Percentiles rank a stretch among this genome's conserved stretches.
phyloP scores from a whole-genome alignment of 1,140 invertebrate species.

The Nomia melanderi region DNA sequence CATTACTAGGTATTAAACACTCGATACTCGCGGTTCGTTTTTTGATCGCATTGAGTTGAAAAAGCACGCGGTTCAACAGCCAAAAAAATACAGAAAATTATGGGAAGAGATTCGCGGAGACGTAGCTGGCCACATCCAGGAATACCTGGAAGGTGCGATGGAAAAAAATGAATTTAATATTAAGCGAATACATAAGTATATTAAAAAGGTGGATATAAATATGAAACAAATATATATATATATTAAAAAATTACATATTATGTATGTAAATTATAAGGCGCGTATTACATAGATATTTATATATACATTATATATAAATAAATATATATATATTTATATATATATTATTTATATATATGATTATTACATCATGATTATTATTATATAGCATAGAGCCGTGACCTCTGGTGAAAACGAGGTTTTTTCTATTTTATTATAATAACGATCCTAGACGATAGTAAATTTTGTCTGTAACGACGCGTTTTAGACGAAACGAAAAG shows the following conservation, averaged over 20 bases:
- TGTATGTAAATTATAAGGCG: conserved; percentile 63
- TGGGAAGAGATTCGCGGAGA: conserved; percentile 15
- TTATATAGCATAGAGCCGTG: conserved; percentile 53
- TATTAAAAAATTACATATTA: conserved; percentile 53
- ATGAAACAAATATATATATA: conserved; percentile 50
- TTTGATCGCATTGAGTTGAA: conserved; percentile 33
- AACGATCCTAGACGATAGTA: conserved; percentile 58
- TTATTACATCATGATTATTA: conserved; percentile 49
- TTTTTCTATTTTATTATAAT: conserved; percentile 74
- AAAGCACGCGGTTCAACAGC: conserved; percentile 35
- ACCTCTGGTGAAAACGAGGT: conserved; percentile 58
- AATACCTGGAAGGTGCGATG: conserved; percentile 56
- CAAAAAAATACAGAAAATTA: conserved; percentile 10
- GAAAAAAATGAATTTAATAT: conserved; percentile 43
- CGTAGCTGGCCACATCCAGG: conserved; percentile 21
- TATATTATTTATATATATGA: conserved; percentile 52
- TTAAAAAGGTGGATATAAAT: conserved; percentile 44
- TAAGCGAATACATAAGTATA: conserved; percentile 46
- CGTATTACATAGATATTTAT: conserved; percentile 64
- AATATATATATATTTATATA: conserved; percentile 60
- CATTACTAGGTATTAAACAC: conserved; percentile 44
- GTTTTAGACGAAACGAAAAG: not conserved
- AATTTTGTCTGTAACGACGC: conserved; percentile 11
- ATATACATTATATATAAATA: conserved; percentile 62
- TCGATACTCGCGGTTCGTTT: conserved; percentile 40